phyloP scores from a whole-genome alignment of 2,888 invertebrate species.

The Scrobipalpa atriplicella region DNA sequence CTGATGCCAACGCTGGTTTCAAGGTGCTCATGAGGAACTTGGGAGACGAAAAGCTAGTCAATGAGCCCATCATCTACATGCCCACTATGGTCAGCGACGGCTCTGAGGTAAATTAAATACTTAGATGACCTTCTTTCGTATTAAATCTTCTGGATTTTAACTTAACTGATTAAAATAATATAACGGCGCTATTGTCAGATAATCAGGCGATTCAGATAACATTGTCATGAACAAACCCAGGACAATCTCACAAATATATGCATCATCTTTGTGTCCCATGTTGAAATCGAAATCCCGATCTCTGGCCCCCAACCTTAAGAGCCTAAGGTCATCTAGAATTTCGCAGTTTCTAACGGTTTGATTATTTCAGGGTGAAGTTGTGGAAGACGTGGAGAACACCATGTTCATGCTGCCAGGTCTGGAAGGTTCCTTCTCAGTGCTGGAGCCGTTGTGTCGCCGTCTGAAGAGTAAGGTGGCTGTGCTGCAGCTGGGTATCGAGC shows the following conservation, averaged over 20 bases:
- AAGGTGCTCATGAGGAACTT: slow-evolving; percentile 83
- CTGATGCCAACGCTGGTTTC: slow-evolving; percentile 71
- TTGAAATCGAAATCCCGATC: too few relatives aligned
- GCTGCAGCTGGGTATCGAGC: slow-evolving; percentile 77
- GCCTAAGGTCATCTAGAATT: too few relatives aligned
- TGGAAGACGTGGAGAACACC: slow-evolving; percentile 70
- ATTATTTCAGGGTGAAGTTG: slow-evolving; percentile 61
- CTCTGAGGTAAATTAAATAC: slow-evolving; percentile 58
- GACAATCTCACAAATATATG: too few relatives aligned
- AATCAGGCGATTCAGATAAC: too few relatives aligned
- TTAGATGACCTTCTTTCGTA: not conserved
- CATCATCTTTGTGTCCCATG: too few relatives aligned
- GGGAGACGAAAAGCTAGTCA: slow-evolving; percentile 82
- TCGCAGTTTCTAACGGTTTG: too few relatives aligned
- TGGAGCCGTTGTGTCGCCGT: slow-evolving; percentile 78
- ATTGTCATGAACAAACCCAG: too few relatives aligned
- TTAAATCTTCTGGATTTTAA: too few relatives aligned
- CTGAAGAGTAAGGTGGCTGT: slow-evolving; percentile 78
- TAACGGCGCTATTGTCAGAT: too few relatives aligned
- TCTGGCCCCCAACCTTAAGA: too few relatives aligned
- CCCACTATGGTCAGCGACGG: slow-evolving; percentile 78
- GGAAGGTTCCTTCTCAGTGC: slow-evolving; percentile 83
- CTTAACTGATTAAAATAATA: too few relatives aligned
- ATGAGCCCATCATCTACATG: slow-evolving; percentile 80
- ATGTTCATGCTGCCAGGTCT: slow-evolving; percentile 86